Evolutionary conservation across 2,888 invertebrate genomes (phyloP).

Genomic region (Tryphoninae sp.): DNA sequence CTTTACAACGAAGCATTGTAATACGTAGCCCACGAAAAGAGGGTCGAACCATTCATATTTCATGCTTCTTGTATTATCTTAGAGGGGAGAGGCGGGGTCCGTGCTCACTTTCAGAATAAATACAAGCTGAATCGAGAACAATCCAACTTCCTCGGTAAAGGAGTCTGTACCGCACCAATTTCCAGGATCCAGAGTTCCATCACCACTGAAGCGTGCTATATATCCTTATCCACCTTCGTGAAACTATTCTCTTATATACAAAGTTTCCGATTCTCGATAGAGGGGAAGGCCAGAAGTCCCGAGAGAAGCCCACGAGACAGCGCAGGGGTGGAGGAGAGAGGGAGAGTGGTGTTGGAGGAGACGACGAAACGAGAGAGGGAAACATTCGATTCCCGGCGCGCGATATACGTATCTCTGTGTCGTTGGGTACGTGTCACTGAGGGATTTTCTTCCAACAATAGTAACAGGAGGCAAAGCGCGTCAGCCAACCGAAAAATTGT

Average conservation of each 20-base stretch:
- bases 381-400: conserved; percentile 50
- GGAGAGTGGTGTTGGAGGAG: background rate
- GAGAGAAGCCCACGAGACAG: conserved; percentile 15
- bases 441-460: conserved; percentile 47
- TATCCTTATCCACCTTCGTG: conserved; percentile 63
- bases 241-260: conserved; percentile 62
- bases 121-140: conserved; percentile 67
- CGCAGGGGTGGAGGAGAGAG: conserved; percentile 13
- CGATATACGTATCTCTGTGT: conserved; percentile 39
- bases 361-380: conserved; percentile 35
- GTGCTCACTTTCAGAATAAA: conserved; percentile 65
- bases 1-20: conserved; percentile 53
- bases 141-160: conserved; percentile 60
- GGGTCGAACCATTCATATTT: conserved; percentile 64
- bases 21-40: conserved; percentile 48
- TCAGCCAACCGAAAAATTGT: conserved; percentile 44
- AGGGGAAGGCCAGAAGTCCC: conserved; percentile 42
- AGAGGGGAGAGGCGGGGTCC: conserved; percentile 30
- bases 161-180: conserved; percentile 39
- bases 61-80: conserved; percentile 66
- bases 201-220: conserved; percentile 46
- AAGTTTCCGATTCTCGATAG: conserved; percentile 60
- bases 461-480: conserved; percentile 19
- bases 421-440: conserved; percentile 50
- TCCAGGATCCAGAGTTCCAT: conserved; percentile 44